Evolutionary conservation across 2,113 vertebrate genomes (phyloP), one percentile per base, ranked within the genome.

Genomic region (Carassius gibelio): DNA sequence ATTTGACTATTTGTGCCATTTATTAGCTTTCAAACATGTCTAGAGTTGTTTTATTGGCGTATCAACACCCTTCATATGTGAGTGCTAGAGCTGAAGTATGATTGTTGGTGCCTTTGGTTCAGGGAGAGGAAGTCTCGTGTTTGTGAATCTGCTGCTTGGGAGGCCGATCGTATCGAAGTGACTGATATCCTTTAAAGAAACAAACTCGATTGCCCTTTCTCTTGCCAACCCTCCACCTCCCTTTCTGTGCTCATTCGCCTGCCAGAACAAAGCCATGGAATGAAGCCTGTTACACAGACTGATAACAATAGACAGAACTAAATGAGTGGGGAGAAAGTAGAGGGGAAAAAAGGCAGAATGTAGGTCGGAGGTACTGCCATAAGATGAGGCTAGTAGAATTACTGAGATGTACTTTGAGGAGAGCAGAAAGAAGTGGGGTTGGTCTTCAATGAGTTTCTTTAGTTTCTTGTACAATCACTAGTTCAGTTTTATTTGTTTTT

Each of bases 191-290:
- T 92, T 91, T 90, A 78, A 92, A 94, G 92, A 91, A 94, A 94
- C 89, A 93, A 95, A 95, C 94, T 94, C 93, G 89, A 93, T 90
- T 94, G 92, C 94, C 93, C 94, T 91, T 90, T 64, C 89, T 93
- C 90, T 87, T 84, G 30, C 57, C 86, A 82, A 89, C 87, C 88
- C 88, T 62, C 87, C 89, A 81, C 84, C 89, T 86, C 52, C 75
- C 21, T 64, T 74, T 15, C 36, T 84, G 50, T 23, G 64, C 81
- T 50, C 77, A 52, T 84, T 74, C 75, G 74, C 26, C 71, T 86
- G 85, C 88, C 78, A 86, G 84, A 84, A 71, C 82, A 81, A 66
- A 85, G 64, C 62, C 68, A 83, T 86, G 88, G 85, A 87, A 85
- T 61, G 83, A 84, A 83, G 89, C 89, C 88, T 68, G 75, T 89